Evolutionary conservation across 2,888 invertebrate species (phyloP).

Genomic region (Lacanobia oleracea): DNA sequence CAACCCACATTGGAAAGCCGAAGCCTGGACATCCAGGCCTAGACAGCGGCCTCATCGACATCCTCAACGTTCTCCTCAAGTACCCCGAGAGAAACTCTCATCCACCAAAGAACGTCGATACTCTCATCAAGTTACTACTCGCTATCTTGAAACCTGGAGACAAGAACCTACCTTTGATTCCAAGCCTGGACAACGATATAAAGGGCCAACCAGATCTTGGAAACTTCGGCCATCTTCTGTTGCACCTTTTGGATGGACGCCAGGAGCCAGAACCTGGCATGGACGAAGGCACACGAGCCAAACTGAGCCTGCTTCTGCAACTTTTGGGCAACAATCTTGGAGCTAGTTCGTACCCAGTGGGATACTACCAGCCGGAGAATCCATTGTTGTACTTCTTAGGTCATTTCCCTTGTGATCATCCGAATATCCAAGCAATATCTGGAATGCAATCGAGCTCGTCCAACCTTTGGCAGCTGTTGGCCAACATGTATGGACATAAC

Average conservation of each 20-base stretch:
- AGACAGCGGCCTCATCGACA: conserved; percentile 41
- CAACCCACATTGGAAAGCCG: conserved; percentile 23
- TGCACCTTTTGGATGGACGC: conserved; percentile 25
- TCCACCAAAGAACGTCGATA: conserved; percentile 15
- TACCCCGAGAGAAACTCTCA: conserved; percentile 26
- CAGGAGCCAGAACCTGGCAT: conserved; percentile 48
- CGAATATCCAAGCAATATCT: conserved; percentile 38
- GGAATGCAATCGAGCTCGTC: conserved; percentile 32
- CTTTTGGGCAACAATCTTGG: conserved; percentile 44
- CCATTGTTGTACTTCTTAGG: conserved; percentile 55
- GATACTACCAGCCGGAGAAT: conserved; percentile 46
- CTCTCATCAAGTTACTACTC: conserved; percentile 46
- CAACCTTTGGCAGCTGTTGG: conserved; percentile 47
- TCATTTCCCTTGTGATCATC: conserved; percentile 57
- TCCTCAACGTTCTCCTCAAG: conserved; percentile 50
- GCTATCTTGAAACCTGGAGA: conserved; percentile 37
- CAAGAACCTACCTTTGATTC: conserved; percentile 23
- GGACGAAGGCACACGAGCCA: conserved; percentile 37
- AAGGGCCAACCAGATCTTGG: conserved; percentile 19
- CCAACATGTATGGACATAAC: conserved; percentile 42
- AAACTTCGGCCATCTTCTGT: conserved; percentile 27
- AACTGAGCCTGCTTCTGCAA: conserved; percentile 41
- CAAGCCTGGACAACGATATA: not conserved
- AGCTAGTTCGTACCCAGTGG: conserved; percentile 23
- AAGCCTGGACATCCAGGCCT: conserved; percentile 26